These are phyloP conservation scores for Ophiodon elongatus DNA, from an alignment of 2,113 vertebrate genomes.

Conservation along the genomic window DNA sequence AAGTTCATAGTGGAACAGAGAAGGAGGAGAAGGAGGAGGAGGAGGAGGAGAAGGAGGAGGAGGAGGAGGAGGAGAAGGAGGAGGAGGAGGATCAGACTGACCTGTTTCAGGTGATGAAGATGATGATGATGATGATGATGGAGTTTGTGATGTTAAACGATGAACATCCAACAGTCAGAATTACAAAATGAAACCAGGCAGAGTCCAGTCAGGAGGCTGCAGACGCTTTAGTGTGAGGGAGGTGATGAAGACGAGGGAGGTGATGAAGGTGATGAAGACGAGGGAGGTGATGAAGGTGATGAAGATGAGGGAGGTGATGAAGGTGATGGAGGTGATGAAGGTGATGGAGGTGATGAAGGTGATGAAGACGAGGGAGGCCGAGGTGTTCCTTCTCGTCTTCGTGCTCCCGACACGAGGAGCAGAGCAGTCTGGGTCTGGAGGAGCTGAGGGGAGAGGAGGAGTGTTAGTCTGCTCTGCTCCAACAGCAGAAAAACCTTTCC, in stretches of 20 bases:
- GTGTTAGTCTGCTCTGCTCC: slow-evolving; percentile 19
- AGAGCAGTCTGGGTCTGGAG: slow-evolving; percentile 10
- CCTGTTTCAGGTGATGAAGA: slow-evolving; percentile 51
- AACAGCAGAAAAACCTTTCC: slow-evolving; percentile 52
- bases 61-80: background rate
- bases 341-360: no score
- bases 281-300: slow-evolving; percentile 10
- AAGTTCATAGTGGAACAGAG: no score
- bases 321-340: no score
- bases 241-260: no score
- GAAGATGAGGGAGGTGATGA: no score
- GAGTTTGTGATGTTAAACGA: slow-evolving; percentile 18
- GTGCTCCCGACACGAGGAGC: slow-evolving; percentile 52
- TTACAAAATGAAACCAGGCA: background rate
- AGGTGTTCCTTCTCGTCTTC: slow-evolving; percentile 54
- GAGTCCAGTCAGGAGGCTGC: background rate
- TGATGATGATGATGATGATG: slow-evolving; percentile 35
- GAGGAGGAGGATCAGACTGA: slow-evolving; percentile 39
- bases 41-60: background rate
- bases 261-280: background rate
- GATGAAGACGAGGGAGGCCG: slow-evolving; percentile 20
- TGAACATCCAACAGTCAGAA: slow-evolving; percentile 27
- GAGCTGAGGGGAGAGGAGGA: slow-evolving; percentile 25
- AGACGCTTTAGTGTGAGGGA: no score
- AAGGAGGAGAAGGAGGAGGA: background rate